Evolutionary conservation across 2,113 vertebrate species (phyloP).

Genomic region (Gopherus flavomarginatus): DNA sequence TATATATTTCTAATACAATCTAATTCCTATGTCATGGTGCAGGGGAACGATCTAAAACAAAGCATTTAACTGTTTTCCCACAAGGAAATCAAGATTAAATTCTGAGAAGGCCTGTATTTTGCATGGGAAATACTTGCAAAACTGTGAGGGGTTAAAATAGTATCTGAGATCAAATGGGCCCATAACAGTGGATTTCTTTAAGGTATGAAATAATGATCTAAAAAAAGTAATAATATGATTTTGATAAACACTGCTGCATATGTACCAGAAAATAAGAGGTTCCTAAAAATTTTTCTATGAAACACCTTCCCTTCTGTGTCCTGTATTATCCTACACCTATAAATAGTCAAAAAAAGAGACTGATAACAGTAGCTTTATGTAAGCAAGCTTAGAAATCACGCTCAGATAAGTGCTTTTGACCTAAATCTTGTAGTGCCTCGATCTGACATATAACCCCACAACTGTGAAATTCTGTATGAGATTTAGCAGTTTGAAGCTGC

Average conservation of each 20-base stretch:
- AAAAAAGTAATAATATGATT: slow-evolving; percentile 56
- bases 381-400: slow-evolving; percentile 85
- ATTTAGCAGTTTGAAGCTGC: slow-evolving; percentile 83
- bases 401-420: slow-evolving; percentile 86
- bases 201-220: slow-evolving; percentile 44
- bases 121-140: slow-evolving; percentile 55
- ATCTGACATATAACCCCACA: slow-evolving; percentile 82
- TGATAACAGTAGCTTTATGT: slow-evolving; percentile 83
- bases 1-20: slow-evolving; percentile 16
- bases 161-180: slow-evolving; percentile 39
- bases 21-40: not conserved
- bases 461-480: slow-evolving; percentile 84
- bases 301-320: slow-evolving; percentile 52
- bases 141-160: slow-evolving; percentile 56
- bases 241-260: slow-evolving; percentile 48
- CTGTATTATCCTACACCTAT: slow-evolving; percentile 70
- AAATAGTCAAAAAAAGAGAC: slow-evolving; percentile 78
- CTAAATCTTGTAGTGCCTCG: slow-evolving; percentile 84
- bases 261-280: slow-evolving; percentile 52
- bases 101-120: slow-evolving; percentile 47
- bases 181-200: slow-evolving; percentile 40
- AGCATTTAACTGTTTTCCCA: slow-evolving; percentile 12
- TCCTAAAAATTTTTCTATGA: slow-evolving; percentile 73
- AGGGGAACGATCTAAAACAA: slow-evolving; percentile 35
- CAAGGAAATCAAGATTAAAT: slow-evolving; percentile 37